Evolutionary conservation across 2,888 invertebrate genomes (phyloP).

Genomic region (Tetanocera ferruginea): DNA sequence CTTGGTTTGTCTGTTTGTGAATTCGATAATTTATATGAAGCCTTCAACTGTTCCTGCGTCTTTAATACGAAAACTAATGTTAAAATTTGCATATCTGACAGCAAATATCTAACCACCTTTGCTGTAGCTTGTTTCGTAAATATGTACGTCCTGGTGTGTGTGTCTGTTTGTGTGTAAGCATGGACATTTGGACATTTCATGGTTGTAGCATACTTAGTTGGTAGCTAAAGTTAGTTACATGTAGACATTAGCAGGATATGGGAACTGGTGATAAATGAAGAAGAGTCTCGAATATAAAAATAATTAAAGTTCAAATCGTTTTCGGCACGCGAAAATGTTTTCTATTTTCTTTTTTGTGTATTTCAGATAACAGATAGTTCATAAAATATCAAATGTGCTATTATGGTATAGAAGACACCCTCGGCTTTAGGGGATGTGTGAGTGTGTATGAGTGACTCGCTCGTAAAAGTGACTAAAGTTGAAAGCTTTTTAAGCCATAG

Average conservation of each 20-base stretch:
- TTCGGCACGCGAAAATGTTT: conserved; percentile 22
- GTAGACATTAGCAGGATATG: too few species aligned
- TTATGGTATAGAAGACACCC: not conserved
- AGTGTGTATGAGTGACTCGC: not conserved
- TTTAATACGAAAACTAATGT: conserved; percentile 52
- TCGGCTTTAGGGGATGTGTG: not conserved
- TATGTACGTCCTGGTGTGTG: not conserved
- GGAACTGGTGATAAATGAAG: conserved; percentile 1
- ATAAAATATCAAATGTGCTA: not conserved
- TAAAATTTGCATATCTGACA: conserved; percentile 64
- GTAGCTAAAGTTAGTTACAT: not conserved
- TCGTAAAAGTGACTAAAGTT: not conserved
- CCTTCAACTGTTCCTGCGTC: conserved; percentile 14
- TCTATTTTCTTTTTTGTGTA: not conserved
- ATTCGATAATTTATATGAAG: conserved; percentile 10
- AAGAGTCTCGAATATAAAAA: conserved; percentile 19
- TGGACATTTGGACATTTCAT: not conserved
- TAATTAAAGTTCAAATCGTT: conserved; percentile 32
- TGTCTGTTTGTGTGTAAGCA: not conserved
- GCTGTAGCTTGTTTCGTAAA: not conserved
- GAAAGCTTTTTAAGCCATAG: not conserved
- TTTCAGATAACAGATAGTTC: not conserved
- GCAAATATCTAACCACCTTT: conserved; percentile 37
- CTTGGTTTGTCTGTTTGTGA: not conserved
- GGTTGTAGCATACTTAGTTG: not conserved